Evolutionary conservation across 2,113 vertebrate species (phyloP), one percentile per base, ranked within the genome.

Genomic region (Labeo catla): DNA sequence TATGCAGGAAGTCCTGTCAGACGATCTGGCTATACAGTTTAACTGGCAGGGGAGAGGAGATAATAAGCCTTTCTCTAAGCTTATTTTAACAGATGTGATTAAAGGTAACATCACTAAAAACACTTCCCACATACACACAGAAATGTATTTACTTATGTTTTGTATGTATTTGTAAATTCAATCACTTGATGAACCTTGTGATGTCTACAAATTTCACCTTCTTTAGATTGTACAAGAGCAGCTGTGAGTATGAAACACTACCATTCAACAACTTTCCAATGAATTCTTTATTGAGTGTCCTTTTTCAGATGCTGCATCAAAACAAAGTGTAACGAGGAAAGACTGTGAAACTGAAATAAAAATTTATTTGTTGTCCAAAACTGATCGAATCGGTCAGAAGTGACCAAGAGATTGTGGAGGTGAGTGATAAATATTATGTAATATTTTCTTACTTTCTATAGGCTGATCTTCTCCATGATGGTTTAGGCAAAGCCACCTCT

Each of bases 21-120:
- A 83, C 19, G 81, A 83, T 57, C 34, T 83, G 68, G 66, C 68
- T 45, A 23, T 9, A 9, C 47, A 59, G 57, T 59, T 59, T 4
- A 83, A 72, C 68, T 73, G 81, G 81, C 47, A 45, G 23, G 81
- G 68, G n/a, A 73, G 66, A 57, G 13, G 13, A 4, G 68, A n/a
- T n/a, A 83, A 83, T 73, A 73, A 9, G 3, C 4, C 66, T 47
- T 39, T 83, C 12, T 16, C 47, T 73, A 3, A 10, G 21, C 49
- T 83, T 73, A 21, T 10, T 15, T 73, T 83, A 83, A n/a, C 21
- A 50, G 70, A 57, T 57, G 68, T 83, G 5, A 83, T 83, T 34
- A 39, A 52, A 73, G 81, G 81, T 83, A 39, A 59, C 23, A 0
- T 7, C 1, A 47, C 4, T 1, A 83, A n/a, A 2, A 83, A 61